Conservation (phyloP, 2,113 vertebrate species). For the Pyrgilauda ruficollis region DNA sequence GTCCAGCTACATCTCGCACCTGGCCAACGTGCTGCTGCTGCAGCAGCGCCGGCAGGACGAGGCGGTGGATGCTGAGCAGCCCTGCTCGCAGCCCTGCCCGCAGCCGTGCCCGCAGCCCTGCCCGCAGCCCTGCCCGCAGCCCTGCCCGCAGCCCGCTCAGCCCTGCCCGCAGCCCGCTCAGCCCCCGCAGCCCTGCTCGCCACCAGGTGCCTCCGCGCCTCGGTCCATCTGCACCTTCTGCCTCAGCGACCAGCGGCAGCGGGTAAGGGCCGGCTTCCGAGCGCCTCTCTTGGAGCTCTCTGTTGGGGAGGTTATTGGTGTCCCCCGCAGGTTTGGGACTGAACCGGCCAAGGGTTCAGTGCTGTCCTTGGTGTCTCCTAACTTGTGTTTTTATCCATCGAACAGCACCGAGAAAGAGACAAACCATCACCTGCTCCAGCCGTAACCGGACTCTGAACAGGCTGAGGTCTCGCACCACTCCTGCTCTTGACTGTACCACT, state of each 20-base stretch:
- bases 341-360: fast-evolving
- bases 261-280: slow-evolving; percentile 69
- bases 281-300: fast-evolving
- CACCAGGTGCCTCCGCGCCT: slow-evolving; percentile 38
- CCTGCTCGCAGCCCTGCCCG: slow-evolving; percentile 53
- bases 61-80: slow-evolving; percentile 68
- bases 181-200: slow-evolving; percentile 67
- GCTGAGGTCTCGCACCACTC: background rate
- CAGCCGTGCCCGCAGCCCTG: slow-evolving; percentile 29
- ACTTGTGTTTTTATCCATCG: background rate
- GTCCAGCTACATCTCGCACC: slow-evolving; percentile 88
- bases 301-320: fast-evolving
- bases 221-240: slow-evolving; percentile 91
- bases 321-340: fast-evolving
- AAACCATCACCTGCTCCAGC: slow-evolving; percentile 67
- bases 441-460: background rate
- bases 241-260: slow-evolving; percentile 84
- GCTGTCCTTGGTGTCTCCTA: background rate
- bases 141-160: background rate
- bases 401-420: slow-evolving; percentile 79
- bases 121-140: background rate
- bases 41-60: slow-evolving; percentile 72
- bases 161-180: background rate
- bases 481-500: background rate
- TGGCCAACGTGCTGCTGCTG: slow-evolving; percentile 77